These are phyloP conservation scores for Tetranychus truncatus DNA, from an alignment of 2,888 invertebrate species.

Conservation along the genomic window DNA sequence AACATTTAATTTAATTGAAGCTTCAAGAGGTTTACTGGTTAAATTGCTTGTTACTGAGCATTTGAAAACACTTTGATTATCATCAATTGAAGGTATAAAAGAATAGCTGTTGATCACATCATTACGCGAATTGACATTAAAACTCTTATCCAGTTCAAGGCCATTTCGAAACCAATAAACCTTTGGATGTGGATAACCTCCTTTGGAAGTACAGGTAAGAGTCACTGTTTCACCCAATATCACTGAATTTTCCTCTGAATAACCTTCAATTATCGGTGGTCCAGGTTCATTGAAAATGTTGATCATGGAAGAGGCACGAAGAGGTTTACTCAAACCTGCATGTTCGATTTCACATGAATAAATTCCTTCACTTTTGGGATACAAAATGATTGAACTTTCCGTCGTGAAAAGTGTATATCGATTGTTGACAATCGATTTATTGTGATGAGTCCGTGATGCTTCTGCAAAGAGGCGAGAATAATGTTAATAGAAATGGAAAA, in stretches of 20 bases:
- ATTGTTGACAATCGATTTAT: constrained; percentile 18
- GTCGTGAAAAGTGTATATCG: constrained; percentile 18
- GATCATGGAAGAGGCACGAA: constrained; percentile 19
- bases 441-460: constrained; percentile 21
- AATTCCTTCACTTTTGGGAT: constrained; percentile 23
- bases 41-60: constrained; percentile 32
- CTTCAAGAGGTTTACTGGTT: constrained; percentile 21
- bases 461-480: constrained; percentile 9
- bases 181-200: constrained; percentile 21
- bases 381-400: constrained; percentile 23
- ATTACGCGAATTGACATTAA: constrained; percentile 21
- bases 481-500: background rate
- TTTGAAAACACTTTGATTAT: constrained; percentile 32
- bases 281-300: constrained; percentile 19
- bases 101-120: constrained; percentile 28
- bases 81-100: constrained; percentile 29
- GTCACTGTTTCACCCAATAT: constrained; percentile 15
- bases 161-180: constrained; percentile 22
- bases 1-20: constrained; percentile 24
- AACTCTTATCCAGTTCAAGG: constrained; percentile 19
- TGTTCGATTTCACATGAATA: constrained; percentile 21
- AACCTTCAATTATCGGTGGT: constrained; percentile 21
- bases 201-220: constrained; percentile 18
- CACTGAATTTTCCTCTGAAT: constrained; percentile 17
- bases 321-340: constrained; percentile 18